Conservation (phyloP, 1,140 invertebrate genomes). For the Eriocheir sinensis region DNA sequence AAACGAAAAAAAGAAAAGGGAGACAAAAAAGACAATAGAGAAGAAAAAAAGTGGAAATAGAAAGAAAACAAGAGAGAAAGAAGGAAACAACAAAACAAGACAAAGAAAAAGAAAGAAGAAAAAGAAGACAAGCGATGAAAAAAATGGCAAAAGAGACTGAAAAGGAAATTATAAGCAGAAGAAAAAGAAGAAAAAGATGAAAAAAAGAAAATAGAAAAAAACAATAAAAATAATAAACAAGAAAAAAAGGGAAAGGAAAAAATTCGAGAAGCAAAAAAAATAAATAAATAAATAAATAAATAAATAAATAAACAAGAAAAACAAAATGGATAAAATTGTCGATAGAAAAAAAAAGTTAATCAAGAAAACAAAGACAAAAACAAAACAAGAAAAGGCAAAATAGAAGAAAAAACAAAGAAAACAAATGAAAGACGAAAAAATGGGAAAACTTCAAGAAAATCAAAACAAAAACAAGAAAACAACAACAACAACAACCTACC, state of each 20-base stretch:
- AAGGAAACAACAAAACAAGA: background rate
- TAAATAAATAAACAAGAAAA: background rate
- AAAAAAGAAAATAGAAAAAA: too few relatives aligned
- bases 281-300: background rate
- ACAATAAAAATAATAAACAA: too few relatives aligned
- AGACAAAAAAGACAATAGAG: too few relatives aligned
- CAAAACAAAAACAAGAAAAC: background rate
- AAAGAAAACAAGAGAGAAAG: too few relatives aligned
- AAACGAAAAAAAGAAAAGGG: too few relatives aligned
- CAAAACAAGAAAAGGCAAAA: background rate
- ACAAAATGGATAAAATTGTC: background rate
- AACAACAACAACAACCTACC: too few relatives aligned
- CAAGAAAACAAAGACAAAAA: background rate
- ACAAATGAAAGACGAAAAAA: too few relatives aligned
- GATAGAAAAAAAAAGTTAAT: background rate
- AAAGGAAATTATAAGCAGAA: too few relatives aligned
- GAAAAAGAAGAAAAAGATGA: too few relatives aligned
- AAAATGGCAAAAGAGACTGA: background rate
- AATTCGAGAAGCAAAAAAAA: background rate
- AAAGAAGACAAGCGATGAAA: background rate
- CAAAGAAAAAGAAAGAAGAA: background rate
- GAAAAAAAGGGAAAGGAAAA: too few relatives aligned
- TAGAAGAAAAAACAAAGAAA: background rate
- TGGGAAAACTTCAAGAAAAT: too few relatives aligned
- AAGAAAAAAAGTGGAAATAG: too few relatives aligned